Evolutionary conservation across 2,113 vertebrate species (phyloP), one percentile per base, ranked within the genome.

Genomic region (Tragelaphus scriptus): DNA sequence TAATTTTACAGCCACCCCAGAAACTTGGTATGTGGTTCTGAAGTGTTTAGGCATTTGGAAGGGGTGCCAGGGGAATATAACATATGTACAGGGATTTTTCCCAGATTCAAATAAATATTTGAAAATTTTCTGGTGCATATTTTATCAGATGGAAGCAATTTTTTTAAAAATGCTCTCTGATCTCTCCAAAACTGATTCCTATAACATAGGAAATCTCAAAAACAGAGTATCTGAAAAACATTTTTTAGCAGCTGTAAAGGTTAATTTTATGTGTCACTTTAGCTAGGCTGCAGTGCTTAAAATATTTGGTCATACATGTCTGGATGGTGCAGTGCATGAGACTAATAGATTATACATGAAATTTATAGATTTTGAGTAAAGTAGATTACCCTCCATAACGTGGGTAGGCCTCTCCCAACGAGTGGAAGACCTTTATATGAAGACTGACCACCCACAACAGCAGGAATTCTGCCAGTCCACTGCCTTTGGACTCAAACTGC

Each of bases 21-120:
- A 88, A 84, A 85, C 44, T n/a, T 32, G 44, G 21, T 49, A 79
- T 30, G 36, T 82, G 36, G 61, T 84, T 94, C 75, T 96, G 81
- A 80, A 90, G 4, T 59, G 40, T 55, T 90, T 36, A 68, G 32
- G 40, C 49, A 94, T 51, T 65, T 92, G 61, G 65, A 81, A 94
- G 26, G 71, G 16, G 30, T 80, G 3, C 6, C 30, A 30, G 40
- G 36, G 13, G 51, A 36, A 85, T 44, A 77, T 19, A 86, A 71
- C 30, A 61, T 55, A 93, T 53, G 19, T 26, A 58, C 2, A 58
- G 40, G 47, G 49, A 58, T 59, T 87, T 93, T 77, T 91, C n/a
- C 51, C 30, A 88, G 55, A 79, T 85, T 93, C 36, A 65, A 85
- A 93, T 88, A 81, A 96, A 91, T 82, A 95, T 82, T 71, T 53